Percentiles rank a stretch among this genome's conserved stretches.
These are phyloP conservation scores for Danio kyathit DNA, from an alignment of 2,797 vertebrate genomes.

Conservation along the genomic window DNA sequence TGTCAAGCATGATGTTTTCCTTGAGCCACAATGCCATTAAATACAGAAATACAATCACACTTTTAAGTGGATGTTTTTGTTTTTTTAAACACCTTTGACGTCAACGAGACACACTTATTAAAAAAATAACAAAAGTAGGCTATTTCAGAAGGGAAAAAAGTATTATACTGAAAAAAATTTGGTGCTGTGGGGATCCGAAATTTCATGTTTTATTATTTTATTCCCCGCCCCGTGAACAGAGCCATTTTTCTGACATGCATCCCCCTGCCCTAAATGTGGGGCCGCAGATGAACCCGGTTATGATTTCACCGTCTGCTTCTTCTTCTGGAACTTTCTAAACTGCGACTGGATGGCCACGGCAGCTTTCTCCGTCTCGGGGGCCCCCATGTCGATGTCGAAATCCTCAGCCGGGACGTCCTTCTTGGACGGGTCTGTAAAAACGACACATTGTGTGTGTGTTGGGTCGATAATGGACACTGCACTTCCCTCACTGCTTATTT, in stretches of 20 bases:
- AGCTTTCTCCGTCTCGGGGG: slow-evolving; percentile 95
- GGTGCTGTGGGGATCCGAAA: slow-evolving; percentile 19
- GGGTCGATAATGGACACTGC: not conserved
- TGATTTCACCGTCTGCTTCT: slow-evolving; percentile 90
- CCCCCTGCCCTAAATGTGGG: slow-evolving; percentile 61
- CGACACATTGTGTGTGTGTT: not conserved
- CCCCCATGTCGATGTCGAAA: slow-evolving; percentile 96
- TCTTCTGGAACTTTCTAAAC: slow-evolving; percentile 99
- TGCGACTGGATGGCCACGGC: slow-evolving; percentile 97
- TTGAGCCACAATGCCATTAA: slow-evolving; percentile 1
- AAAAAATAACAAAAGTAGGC: slow-evolving; percentile 26
- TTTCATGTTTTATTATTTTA: not conserved
- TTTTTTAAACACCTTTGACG: slow-evolving; percentile 6
- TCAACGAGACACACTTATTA: slow-evolving; percentile 27
- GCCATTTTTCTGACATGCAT: slow-evolving; percentile 79
- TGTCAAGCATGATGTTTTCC: slow-evolving; percentile 3
- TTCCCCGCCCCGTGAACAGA: slow-evolving; percentile 39
- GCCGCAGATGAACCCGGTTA: slow-evolving; percentile 69
- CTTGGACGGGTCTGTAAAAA: slow-evolving; percentile 83
- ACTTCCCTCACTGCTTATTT: not conserved
- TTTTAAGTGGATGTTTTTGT: slow-evolving; percentile 15
- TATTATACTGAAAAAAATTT: slow-evolving; percentile 15
- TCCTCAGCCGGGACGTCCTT: slow-evolving; percentile 90
- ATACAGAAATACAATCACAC: not conserved
- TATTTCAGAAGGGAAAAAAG: slow-evolving; percentile 25